phyloP scores from a whole-genome alignment of 2,113 vertebrate genomes.

The Alouatta palliata region DNA sequence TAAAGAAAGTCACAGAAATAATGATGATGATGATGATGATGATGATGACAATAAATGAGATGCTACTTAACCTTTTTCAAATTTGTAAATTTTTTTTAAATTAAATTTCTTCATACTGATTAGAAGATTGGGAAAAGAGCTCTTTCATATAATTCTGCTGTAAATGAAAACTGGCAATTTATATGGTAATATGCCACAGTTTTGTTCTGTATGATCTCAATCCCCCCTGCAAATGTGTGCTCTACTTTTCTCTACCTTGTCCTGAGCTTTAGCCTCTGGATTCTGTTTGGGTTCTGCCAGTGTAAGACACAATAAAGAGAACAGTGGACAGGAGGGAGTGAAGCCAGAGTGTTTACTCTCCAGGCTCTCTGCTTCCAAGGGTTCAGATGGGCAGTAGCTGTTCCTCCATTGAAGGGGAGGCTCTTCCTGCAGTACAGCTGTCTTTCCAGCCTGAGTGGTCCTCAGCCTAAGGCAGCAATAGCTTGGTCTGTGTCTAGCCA shows the following conservation, averaged over 20 bases:
- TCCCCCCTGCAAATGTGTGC: background rate
- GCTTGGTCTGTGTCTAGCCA: background rate
- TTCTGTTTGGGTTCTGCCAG: background rate
- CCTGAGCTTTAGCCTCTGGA: background rate
- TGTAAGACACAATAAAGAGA: background rate
- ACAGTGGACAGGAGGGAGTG: too few species aligned
- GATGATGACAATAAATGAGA: background rate
- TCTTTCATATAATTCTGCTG: background rate
- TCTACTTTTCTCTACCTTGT: background rate
- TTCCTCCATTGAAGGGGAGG: background rate
- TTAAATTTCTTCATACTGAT: background rate
- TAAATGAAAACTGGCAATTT: background rate
- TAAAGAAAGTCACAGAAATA: background rate
- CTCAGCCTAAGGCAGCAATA: background rate
- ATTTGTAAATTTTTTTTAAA: background rate
- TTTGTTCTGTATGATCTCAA: background rate
- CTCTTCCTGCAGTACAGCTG: accelerated
- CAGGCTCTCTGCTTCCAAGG: background rate
- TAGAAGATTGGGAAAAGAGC: background rate
- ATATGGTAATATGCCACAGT: background rate
- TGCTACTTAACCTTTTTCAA: background rate
- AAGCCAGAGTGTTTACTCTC: background rate
- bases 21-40: background rate
- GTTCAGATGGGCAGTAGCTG: background rate
- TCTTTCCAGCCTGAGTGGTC: background rate